Evolutionary conservation across 2,797 vertebrate genomes (phyloP), one percentile per base, ranked within the genome.

Genomic region (Hemitrygon akajei): DNA sequence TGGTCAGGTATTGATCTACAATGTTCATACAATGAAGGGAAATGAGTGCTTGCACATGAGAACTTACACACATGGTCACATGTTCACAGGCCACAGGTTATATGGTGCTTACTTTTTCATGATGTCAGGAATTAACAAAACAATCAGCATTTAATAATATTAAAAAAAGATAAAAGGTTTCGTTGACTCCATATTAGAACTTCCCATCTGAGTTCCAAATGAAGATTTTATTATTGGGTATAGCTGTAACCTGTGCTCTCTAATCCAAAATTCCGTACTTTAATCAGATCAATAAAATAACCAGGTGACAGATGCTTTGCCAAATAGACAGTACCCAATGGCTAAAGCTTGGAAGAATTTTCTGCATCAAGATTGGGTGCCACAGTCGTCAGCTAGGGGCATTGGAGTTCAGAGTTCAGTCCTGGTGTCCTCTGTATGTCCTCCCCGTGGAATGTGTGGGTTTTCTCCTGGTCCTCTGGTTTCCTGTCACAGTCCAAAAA

Each of bases 1-100:
- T 7, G 30, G 60, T 34, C 60, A 66, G 30, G 16, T 89, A 66
- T 63, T 89, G 86, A 63, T 37, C 63, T 66, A n/a, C 66, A n/a
- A 69, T 89, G 86, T 69, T 87, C 58, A 63, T 66, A 89, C 86
- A 89, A 89, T 89, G 63, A 89, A 20, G 86, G 86, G 86, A 89
- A 89, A 69, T 89, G 86, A 37, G 69, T 69, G 86, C 20, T 69
- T 89, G 63, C 63, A 89, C 86, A 89, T 84, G n/a, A 6, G 63
- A 63, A 10, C 30, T 18, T 34, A 66, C 84, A 60, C 60, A 18
- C 60, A 89, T 66, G 60, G 7, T 18, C 60, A 22, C 60, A 37
- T 20, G 0, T 1, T 89, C 63, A 89, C n/a, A 34, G 20, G 22
- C 7, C 60, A 69, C n/a, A 69, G 18, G 37, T 89, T 69, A 89